Evolutionary conservation across 2,113 vertebrate genomes (phyloP).

Genomic region (Pterocles burchelli): DNA sequence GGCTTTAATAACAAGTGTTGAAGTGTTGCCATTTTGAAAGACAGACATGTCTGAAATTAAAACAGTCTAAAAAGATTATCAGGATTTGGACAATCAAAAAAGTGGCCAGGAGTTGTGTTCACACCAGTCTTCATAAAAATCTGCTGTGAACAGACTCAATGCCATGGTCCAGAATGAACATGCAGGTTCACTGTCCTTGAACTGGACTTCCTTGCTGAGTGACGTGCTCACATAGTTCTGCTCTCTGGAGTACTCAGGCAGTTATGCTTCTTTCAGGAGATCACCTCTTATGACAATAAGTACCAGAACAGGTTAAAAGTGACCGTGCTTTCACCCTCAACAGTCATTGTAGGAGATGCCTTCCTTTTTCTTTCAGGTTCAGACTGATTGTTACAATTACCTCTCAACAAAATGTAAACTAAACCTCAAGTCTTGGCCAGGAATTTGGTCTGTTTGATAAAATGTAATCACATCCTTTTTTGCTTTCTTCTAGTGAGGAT

Average conservation of each 20-base stretch:
- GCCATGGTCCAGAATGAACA: background rate
- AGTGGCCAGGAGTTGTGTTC: background rate
- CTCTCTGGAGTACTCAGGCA: background rate
- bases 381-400: background rate
- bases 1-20: background rate
- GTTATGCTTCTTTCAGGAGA: background rate
- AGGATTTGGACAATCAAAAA: background rate
- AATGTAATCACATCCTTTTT: background rate
- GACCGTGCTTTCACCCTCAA: background rate
- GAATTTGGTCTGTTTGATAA: background rate
- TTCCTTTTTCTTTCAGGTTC: background rate
- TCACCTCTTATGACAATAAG: background rate
- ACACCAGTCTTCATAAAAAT: background rate
- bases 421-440: background rate
- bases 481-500: background rate
- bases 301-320: background rate
- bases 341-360: background rate
- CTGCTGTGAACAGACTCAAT: background rate
- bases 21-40: background rate
- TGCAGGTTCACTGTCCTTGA: background rate
- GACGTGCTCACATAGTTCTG: background rate
- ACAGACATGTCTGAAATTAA: background rate
- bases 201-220: background rate
- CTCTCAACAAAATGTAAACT: background rate
- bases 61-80: background rate